Conservation (phyloP, 2,888 invertebrate species). For the Hydraecia micacea region DNA sequence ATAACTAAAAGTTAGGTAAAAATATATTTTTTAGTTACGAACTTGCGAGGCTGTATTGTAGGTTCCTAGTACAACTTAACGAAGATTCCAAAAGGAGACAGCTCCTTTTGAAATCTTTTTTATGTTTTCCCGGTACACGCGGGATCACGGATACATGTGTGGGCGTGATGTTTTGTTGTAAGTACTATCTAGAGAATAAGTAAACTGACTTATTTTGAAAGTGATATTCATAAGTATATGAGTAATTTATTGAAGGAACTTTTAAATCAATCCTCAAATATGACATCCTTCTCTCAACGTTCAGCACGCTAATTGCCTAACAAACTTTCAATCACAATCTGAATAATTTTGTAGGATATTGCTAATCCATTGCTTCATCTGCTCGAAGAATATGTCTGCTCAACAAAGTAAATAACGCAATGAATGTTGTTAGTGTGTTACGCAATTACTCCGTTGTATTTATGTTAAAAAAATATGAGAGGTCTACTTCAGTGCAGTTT, state of each 20-base stretch:
- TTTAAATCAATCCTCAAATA: not conserved
- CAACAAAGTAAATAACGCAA: not conserved
- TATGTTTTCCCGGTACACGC: not conserved
- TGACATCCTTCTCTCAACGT: not conserved
- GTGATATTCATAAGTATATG: not conserved
- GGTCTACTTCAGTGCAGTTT: not conserved
- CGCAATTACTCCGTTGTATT: not conserved
- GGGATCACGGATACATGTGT: not conserved
- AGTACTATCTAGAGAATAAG: not conserved
- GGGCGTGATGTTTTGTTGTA: not conserved
- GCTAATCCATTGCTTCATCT: not conserved
- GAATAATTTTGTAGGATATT: not conserved
- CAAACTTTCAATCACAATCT: not conserved
- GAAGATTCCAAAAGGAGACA: not conserved
- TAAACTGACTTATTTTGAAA: not conserved
- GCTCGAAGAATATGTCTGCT: not conserved
- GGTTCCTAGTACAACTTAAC: not conserved
- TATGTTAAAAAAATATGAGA: not conserved
- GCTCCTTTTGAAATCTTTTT: not conserved
- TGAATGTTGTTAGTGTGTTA: not conserved
- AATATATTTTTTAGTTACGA: not conserved
- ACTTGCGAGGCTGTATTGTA: not conserved
- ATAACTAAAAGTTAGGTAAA: not conserved
- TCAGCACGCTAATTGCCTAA: not conserved
- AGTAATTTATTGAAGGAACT: not conserved